Evolutionary conservation across 1,140 invertebrate genomes (phyloP).

Genomic region (Oreohelix idahoensis): DNA sequence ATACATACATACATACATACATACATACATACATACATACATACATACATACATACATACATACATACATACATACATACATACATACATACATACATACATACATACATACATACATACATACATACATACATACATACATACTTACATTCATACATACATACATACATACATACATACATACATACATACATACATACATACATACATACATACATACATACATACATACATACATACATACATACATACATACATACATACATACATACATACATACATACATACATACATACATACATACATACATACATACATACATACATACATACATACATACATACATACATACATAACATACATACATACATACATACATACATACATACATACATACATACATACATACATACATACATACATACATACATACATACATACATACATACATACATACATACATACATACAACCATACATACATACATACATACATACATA

Average conservation of each 20-base stretch:
- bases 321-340: constrained; percentile 11
- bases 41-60: constrained; percentile 13
- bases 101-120: constrained; percentile 23
- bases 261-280: constrained; percentile 11
- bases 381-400: constrained; percentile 6
- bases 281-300: constrained; percentile 16
- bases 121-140: constrained; percentile 19
- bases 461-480: too few species aligned
- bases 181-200: constrained; percentile 23
- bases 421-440: constrained; percentile 7
- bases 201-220: constrained; percentile 23
- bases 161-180: constrained; percentile 23
- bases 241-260: constrained; percentile 11
- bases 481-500: too few species aligned
- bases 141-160: constrained; percentile 17
- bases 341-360: too few species aligned
- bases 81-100: constrained; percentile 22
- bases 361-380: constrained; percentile 18
- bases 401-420: constrained; percentile 3
- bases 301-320: constrained; percentile 11
- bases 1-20: background rate
- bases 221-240: constrained; percentile 15
- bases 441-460: too few species aligned
- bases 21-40: constrained; percentile 8
- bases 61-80: constrained; percentile 13